Evolutionary conservation across 1,140 invertebrate genomes (phyloP).

Genomic region (Anadara kagoshimensis): DNA sequence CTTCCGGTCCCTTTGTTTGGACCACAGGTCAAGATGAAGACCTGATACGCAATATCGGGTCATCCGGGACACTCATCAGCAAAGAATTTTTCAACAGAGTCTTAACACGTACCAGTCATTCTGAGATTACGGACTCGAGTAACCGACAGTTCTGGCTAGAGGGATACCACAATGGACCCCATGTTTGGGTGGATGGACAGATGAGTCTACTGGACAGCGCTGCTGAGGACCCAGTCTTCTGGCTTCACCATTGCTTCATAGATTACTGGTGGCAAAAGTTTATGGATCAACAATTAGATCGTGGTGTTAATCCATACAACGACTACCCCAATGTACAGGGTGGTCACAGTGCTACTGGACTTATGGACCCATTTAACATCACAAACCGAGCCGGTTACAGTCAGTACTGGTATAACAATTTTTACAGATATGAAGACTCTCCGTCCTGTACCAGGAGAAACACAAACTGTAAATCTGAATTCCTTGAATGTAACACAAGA

Average conservation of each 20-base stretch:
- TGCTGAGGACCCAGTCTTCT: conserved; percentile 35
- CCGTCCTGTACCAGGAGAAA: conserved; percentile 23
- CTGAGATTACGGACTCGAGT: conserved; percentile 4
- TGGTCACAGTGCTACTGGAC: conserved; percentile 3
- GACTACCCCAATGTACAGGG: conserved; percentile 22
- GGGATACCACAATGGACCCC: conserved; percentile 7
- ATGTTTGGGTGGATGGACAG: conserved; percentile 32
- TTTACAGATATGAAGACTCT: conserved; percentile 1
- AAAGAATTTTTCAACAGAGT: conserved; percentile 3
- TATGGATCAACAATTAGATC: conserved; percentile 31
- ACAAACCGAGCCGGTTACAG: conserved; percentile 14
- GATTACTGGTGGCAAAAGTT: conserved; percentile 43
- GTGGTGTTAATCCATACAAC: conserved; percentile 18
- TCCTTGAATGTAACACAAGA: conserved; percentile 43
- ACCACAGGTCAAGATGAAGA: conserved; percentile 8
- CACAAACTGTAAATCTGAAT: conserved; percentile 55
- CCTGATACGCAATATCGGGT: conserved; percentile 7
- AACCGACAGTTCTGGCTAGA: conserved; percentile 14
- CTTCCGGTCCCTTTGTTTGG: conserved; percentile 15
- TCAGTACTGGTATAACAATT: background rate
- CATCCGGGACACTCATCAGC: conserved; percentile 10
- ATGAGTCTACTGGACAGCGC: conserved; percentile 15
- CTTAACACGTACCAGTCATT: conserved; percentile 1
- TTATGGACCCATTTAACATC: background rate
- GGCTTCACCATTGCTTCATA: conserved; percentile 31